Percentiles rank a stretch among this genome's conserved stretches.
These are phyloP conservation scores for Tachysurus vachellii DNA, from an alignment of 2,113 vertebrate species.

Conservation along the genomic window DNA sequence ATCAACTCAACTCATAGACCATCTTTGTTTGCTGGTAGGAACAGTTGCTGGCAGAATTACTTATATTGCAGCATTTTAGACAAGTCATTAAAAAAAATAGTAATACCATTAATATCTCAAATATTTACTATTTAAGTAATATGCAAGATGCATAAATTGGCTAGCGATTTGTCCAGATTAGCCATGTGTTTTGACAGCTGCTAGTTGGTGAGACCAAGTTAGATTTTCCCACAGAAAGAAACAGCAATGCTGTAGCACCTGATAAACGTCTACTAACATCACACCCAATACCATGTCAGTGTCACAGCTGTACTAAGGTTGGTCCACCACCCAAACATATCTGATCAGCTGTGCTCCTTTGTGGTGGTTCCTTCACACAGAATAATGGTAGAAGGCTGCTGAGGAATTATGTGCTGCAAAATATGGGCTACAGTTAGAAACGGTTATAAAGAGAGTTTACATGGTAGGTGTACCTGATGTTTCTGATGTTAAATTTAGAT, in stretches of 20 bases:
- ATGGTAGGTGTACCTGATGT: neutral
- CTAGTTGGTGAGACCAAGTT: neutral
- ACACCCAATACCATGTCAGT: neutral
- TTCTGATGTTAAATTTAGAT: neutral
- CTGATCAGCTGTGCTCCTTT: constrained; percentile 1
- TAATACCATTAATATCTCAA: neutral
- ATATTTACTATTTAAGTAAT: neutral
- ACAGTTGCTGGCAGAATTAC: neutral
- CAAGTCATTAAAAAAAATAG: neutral
- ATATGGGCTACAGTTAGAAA: neutral
- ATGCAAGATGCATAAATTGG: neutral
- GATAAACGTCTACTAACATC: neutral
- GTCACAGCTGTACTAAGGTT: neutral
- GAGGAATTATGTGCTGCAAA: neutral
- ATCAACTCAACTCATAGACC: neutral
- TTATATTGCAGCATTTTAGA: neutral
- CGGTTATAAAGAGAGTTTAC: neutral
- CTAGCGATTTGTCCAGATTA: neutral
- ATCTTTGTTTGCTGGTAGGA: neutral
- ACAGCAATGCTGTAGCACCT: neutral
- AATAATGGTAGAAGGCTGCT: neutral
- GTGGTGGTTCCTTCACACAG: neutral
- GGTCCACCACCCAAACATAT: neutral
- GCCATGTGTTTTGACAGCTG: neutral
- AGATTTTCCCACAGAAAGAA: neutral